Conservation (phyloP, 2,888 invertebrate species). For the Eurytoma adleriae region DNA sequence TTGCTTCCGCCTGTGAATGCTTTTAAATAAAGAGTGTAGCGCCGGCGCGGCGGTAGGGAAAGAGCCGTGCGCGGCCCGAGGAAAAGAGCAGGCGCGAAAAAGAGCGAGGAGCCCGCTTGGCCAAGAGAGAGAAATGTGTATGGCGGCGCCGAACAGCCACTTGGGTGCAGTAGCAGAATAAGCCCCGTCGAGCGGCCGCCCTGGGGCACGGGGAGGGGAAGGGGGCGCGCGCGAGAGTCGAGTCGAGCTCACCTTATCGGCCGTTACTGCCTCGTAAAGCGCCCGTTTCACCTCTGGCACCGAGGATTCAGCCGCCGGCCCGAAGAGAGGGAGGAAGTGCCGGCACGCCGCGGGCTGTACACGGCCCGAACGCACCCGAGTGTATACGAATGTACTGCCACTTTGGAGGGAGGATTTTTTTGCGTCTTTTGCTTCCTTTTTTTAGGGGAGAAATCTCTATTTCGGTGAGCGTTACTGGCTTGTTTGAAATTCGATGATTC, state of each 20-base stretch:
- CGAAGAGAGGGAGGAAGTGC: background rate
- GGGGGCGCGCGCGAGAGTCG: conserved; percentile 28
- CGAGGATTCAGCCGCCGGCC: background rate
- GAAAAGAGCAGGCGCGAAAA: conserved; percentile 57
- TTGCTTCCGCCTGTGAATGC: conserved; percentile 61
- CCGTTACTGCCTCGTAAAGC: conserved; percentile 76
- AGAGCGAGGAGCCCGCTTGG: conserved; percentile 52
- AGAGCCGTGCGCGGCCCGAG: conserved; percentile 46
- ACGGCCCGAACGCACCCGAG: background rate
- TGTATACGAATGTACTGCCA: background rate
- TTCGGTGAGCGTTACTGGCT: conserved; percentile 22
- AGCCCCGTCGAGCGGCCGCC: conserved; percentile 69
- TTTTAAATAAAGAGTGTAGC: conserved; percentile 66
- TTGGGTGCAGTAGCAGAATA: conserved; percentile 75
- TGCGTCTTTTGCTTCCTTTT: conserved; percentile 4
- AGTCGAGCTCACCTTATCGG: conserved; percentile 74
- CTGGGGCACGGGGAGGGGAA: conserved; percentile 3
- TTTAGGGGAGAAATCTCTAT: conserved; percentile 35
- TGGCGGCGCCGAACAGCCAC: conserved; percentile 70
- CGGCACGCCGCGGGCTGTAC: conserved; percentile 7
- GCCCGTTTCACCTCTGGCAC: conserved; percentile 66
- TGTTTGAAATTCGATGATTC: conserved; percentile 24
- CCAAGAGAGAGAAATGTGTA: conserved; percentile 45
- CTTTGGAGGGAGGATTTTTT: conserved; percentile 7
- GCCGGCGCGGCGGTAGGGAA: conserved; percentile 50